A percentile compares a stretch with the other conserved stretches of the same genome.
These are phyloP conservation scores for Tinea trinotella DNA, from an alignment of 2,888 invertebrate genomes.

Conservation along the genomic window DNA sequence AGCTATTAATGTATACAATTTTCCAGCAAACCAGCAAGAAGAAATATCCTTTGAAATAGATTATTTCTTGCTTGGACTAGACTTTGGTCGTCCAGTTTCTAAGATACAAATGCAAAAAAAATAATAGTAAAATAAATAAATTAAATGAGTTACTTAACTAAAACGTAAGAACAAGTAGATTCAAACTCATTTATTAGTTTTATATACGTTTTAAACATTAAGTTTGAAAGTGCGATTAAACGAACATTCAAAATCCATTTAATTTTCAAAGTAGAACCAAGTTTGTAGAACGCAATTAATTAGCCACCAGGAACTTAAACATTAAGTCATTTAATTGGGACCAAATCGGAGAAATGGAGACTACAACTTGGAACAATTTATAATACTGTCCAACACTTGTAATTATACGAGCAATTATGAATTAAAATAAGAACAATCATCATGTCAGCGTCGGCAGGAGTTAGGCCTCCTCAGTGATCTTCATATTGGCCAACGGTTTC, in stretches of 20 bases:
- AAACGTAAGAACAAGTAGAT: neutral
- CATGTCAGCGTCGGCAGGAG: too few relatives aligned
- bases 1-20: too few relatives aligned
- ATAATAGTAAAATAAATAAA: neutral
- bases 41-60: too few relatives aligned
- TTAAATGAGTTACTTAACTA: neutral
- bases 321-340: constrained; percentile 10
- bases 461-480: too few relatives aligned
- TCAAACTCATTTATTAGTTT: neutral
- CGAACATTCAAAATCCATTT: constrained; percentile 13
- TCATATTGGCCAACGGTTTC: too few relatives aligned
- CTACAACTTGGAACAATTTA: too few relatives aligned
- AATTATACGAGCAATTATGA: too few relatives aligned
- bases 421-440: too few relatives aligned
- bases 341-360: neutral
- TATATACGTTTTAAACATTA: constrained; percentile 5
- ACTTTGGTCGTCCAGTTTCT: too few relatives aligned
- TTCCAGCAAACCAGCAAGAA: too few relatives aligned
- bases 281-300: constrained; percentile 12
- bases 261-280: constrained; percentile 9
- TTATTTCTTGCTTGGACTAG: too few relatives aligned
- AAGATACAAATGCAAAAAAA: neutral
- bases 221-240: neutral
- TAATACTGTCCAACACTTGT: too few relatives aligned
- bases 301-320: constrained; percentile 1